These are phyloP conservation scores for Apamea crenata DNA, from an alignment of 2,888 invertebrate species.

Conservation along the genomic window DNA sequence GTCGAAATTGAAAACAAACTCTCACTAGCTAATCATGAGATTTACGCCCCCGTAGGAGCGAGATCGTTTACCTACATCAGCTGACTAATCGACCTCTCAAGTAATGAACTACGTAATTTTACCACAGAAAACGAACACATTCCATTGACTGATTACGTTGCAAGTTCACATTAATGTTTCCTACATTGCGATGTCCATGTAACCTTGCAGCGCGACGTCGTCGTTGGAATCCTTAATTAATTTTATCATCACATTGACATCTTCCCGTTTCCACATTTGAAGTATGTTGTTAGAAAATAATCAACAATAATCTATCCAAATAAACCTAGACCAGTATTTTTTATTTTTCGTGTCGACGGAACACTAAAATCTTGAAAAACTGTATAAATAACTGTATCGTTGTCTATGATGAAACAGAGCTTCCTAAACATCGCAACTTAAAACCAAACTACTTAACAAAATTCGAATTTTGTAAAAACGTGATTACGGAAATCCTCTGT, in stretches of 20 bases:
- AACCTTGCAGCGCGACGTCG: slow-evolving; percentile 58
- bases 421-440: slow-evolving; percentile 16
- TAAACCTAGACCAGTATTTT: not conserved
- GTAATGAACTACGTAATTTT: slow-evolving; percentile 47
- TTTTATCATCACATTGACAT: slow-evolving; percentile 36
- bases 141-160: slow-evolving; percentile 48
- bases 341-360: not conserved
- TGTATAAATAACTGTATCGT: slow-evolving; percentile 19
- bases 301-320: not conserved
- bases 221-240: slow-evolving; percentile 56
- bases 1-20: slow-evolving; percentile 41
- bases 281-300: slow-evolving; percentile 1
- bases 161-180: slow-evolving; percentile 56
- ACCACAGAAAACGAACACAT: slow-evolving; percentile 40
- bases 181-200: slow-evolving; percentile 50
- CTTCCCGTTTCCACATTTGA: slow-evolving; percentile 22
- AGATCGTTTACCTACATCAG: slow-evolving; percentile 52
- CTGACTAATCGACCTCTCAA: slow-evolving; percentile 49
- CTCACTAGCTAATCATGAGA: slow-evolving; percentile 24
- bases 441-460: slow-evolving; percentile 25
- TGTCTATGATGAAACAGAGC: slow-evolving; percentile 7
- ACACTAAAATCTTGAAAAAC: slow-evolving; percentile 8
- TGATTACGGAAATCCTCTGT: slow-evolving; percentile 60
- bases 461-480: slow-evolving; percentile 38
- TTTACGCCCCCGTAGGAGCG: slow-evolving; percentile 33